Conservation (phyloP, 2,888 invertebrate genomes). For the Cantharis nigra region DNA sequence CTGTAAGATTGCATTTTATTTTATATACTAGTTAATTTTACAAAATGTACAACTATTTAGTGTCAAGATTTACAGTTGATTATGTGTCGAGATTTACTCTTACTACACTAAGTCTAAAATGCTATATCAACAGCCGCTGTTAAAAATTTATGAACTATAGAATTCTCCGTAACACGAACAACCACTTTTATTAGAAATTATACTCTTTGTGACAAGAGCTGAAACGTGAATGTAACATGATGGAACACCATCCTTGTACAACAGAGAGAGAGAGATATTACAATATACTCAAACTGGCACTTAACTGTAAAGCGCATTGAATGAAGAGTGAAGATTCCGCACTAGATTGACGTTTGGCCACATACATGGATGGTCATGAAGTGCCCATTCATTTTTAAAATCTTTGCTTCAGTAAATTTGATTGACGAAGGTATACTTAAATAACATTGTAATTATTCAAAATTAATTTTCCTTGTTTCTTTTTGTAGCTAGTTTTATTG, state of each 20-base stretch:
- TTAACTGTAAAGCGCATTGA: background rate
- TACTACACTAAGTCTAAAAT: background rate
- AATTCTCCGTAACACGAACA: background rate
- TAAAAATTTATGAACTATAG: background rate
- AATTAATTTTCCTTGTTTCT: background rate
- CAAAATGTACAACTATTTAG: background rate
- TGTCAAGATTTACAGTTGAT: background rate
- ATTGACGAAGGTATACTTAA: background rate
- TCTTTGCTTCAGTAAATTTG: background rate
- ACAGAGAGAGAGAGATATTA: background rate
- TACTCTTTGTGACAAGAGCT: background rate
- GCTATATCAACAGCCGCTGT: background rate
- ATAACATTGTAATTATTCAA: background rate
- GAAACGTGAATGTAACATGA: background rate
- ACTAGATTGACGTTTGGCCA: background rate
- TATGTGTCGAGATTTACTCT: background rate
- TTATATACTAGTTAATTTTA: background rate
- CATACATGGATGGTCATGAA: background rate
- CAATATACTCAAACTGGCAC: background rate
- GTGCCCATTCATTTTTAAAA: background rate
- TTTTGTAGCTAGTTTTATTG: background rate
- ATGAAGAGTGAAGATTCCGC: background rate
- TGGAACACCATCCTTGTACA: background rate
- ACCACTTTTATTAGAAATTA: background rate
- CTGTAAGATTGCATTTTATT: background rate